phyloP scores from a whole-genome alignment of 1,140 invertebrate genomes.

The Papilio polyxenes region DNA sequence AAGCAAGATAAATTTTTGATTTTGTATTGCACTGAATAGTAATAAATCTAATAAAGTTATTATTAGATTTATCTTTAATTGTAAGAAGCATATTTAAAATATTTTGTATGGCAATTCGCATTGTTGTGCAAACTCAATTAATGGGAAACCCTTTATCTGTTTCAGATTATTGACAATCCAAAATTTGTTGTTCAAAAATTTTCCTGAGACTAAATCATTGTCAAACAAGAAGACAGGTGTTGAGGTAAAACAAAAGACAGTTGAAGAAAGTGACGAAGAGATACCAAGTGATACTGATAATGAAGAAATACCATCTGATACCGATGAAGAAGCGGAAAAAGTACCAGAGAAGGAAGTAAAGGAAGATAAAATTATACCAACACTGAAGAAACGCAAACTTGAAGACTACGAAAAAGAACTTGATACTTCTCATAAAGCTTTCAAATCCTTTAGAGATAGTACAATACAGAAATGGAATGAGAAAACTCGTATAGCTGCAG shows the following conservation, averaged over 20 bases:
- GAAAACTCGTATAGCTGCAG: constrained; percentile 87
- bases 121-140: neutral
- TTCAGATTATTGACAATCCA: constrained; percentile 78
- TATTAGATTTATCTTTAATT: too few species aligned
- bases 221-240: constrained; percentile 45
- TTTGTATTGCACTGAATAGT: too few species aligned
- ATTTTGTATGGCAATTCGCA: neutral
- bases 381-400: constrained; percentile 82
- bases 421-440: constrained; percentile 83
- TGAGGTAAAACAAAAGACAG: constrained; percentile 45
- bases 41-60: too few species aligned
- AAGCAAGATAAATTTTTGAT: too few species aligned
- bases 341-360: constrained; percentile 42
- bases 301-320: constrained; percentile 75
- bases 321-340: constrained; percentile 57
- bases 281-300: constrained; percentile 82
- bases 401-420: constrained; percentile 84
- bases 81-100: neutral
- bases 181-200: constrained; percentile 82
- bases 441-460: constrained; percentile 87
- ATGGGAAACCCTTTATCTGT: constrained; percentile 26
- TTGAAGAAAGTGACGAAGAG: constrained; percentile 81
- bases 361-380: constrained; percentile 43
- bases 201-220: constrained; percentile 84
- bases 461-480: constrained; percentile 96